Base-by-base conservation (phyloP, 2,888 invertebrate species). In the Himalopsyche tibetana region DNA sequence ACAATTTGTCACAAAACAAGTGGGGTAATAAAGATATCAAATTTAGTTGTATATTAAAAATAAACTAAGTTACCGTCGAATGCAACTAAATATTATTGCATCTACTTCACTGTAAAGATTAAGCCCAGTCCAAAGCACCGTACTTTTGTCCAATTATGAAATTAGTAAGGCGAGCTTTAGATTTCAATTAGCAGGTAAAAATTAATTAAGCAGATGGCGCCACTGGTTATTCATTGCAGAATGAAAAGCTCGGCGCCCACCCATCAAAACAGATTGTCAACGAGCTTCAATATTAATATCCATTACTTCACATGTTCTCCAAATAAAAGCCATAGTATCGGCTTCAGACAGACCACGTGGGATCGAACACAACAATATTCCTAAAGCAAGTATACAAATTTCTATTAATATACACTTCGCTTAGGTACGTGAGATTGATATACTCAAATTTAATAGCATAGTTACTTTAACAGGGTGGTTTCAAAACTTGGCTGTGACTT, bases 251-350 rank as follows among this genome's bases (percentile, higher is more conserved):
- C 84, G 28, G 69, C 12, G 45, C 56, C 45, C n/a, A 86, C 83
- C 74, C 42, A 86, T 84, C 82, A 84, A 74, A 63, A 55, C 80
- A 51, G 86, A 86, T 81, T 86, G 86, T 84, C 86, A 86, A 81
- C 82, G 42, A 45, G 84, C 42, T 84, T 82, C 84, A 42, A 84
- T 86, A 84, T 86, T 86, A 86, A 86, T 86, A 86, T 86, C 86
- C 86, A 86, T 86, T 86, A 84, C 84, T 82, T 84, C 55, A 74
- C 83, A 80, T 86, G 84, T 80, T 82, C 45, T 82, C 82, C 69
- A 79, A 82, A 85, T 85, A 85, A 28, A 82, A 28, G 80, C 19
- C 69, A 81, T 55, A 74, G 55, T 84, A 86, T 86, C 42, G 86
- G 79, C 42, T 81, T 84, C 82, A 80, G 86, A 82, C 82, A 4